A percentile compares a stretch with the other conserved stretches of the same genome.
phyloP scores from a whole-genome alignment of 2,888 invertebrate species.

The Orthosia gothica region DNA sequence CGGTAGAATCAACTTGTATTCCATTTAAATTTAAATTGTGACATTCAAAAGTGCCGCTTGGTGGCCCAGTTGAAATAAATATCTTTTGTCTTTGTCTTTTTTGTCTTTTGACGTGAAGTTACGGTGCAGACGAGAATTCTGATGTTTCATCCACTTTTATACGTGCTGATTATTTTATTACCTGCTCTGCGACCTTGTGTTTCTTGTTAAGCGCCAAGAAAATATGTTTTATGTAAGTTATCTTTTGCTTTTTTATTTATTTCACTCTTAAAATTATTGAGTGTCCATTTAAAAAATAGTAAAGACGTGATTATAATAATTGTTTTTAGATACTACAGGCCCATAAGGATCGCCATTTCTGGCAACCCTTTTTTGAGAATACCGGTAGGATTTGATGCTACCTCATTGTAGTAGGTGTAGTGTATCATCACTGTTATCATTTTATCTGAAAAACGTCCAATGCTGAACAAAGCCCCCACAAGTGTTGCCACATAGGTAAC shows the following conservation, averaged over 20 bases:
- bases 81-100: too few relatives aligned
- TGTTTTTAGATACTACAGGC: neutral
- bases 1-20: too few relatives aligned
- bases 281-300: neutral
- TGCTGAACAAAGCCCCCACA: too few relatives aligned
- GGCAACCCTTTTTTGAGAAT: neutral
- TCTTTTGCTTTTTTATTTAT: neutral
- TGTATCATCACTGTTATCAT: too few relatives aligned
- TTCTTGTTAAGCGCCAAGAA: neutral
- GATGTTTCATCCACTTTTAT: constrained; percentile 61
- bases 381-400: neutral
- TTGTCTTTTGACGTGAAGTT: too few relatives aligned
- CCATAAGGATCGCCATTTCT: neutral
- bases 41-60: too few relatives aligned
- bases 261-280: neutral
- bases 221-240: neutral
- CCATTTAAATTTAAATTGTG: too few relatives aligned
- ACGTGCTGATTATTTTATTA: constrained; percentile 56
- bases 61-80: too few relatives aligned
- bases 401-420: neutral
- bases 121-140: constrained; percentile 68
- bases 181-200: constrained; percentile 19
- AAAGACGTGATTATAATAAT: neutral
- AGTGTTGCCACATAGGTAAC: too few relatives aligned
- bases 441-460: too few relatives aligned